Evolutionary conservation across 2,888 invertebrate species (phyloP), one percentile per base, ranked within the genome.

Genomic region (Allolobophora icterica): DNA sequence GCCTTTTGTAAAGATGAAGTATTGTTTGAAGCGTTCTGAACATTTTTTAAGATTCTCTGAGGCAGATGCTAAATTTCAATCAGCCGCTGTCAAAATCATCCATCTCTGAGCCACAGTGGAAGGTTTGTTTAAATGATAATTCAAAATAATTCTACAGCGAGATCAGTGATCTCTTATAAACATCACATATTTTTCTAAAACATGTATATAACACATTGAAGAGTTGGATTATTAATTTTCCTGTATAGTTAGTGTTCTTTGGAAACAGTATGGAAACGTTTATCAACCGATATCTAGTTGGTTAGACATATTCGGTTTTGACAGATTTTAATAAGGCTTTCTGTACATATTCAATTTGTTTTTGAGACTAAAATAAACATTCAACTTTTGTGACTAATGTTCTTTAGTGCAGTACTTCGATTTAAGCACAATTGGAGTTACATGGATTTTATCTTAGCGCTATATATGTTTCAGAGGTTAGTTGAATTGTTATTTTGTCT

Each of bases 21-120:
- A n/a, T 5, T 8, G n/a, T 71, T 71, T 71, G 30, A n/a, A 71
- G n/a, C n/a, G n/a, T 71, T 71, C n/a, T 71, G 71, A 71, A n/a
- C 17, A n/a, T 71, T 71, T 71, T 91, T 92, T 33, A 91, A 93
- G 98, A 97, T 96, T 98, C 98, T 93, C 96, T 99, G 93, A 98
- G 97, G 96, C 98, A 98, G 96, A 99, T 99, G 98, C 96, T 99
- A 92, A 99, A 99, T 96, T 96, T 99, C 91, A 98, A 99, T 95
- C 97, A 97, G 17, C 97, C 97, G 71, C 96, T 97, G 92, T 97
- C 97, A 5, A 98, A 97, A 95, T 96, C 97, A 92, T 96, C 97
- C 89, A 97, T 97, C 21, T 96, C 97, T 83, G 98, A 99, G 96
- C 98, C 99, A 40, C 97, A 97, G 30, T 99, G 99, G 99, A 99